Evolutionary conservation across 2,113 vertebrate species (phyloP), one percentile per base, ranked within the genome.

Genomic region (Petroica traversi): DNA sequence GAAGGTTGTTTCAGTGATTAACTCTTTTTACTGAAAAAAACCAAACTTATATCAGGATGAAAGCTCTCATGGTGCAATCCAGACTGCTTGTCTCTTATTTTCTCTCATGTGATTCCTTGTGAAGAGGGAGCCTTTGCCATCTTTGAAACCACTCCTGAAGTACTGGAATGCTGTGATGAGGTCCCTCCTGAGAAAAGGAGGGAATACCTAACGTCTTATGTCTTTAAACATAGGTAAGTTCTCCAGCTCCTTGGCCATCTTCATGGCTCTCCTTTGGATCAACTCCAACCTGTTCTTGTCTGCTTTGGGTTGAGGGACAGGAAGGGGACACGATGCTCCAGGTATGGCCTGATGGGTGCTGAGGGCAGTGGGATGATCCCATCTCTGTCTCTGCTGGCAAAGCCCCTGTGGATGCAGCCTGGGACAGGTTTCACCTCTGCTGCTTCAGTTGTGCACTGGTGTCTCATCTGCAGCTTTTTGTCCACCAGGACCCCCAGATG

Each of bases 401-500:
- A 19, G 29, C 0, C 17, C 11, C 8, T 25, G 29, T 0, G 1
- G 15, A 40, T 34, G 36, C 19, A 48, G 48, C 9, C 23, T 0
- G 0, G 51, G 7, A 41, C 25, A 3, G 1, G 3, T 26, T 71
- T 43, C 51, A 18, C 31, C 28, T 58, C 28, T 64, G 11, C 2
- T 58, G 4, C 3, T 88, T 6, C 29, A 51, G 22, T 17, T 19
- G 4, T n/a, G 28, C 18, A 6, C 10, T 83, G 20, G 34, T 69
- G 25, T 29, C 18, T 26, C 40, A 8, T 9, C 7, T 64, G 51
- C 45, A 81, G 29, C 12, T 54, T 68, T 4, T 12, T 73, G 28
- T 40, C 36, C 20, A 8, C 24, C 14, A 52, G 11, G 14, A 68
- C 1, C 5, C 5, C 7, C 25, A 51, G 19, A 29, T 3, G 40